These are phyloP conservation scores for Coelinius sp. DNA, from an alignment of 2,888 invertebrate species.

Conservation along the genomic window DNA sequence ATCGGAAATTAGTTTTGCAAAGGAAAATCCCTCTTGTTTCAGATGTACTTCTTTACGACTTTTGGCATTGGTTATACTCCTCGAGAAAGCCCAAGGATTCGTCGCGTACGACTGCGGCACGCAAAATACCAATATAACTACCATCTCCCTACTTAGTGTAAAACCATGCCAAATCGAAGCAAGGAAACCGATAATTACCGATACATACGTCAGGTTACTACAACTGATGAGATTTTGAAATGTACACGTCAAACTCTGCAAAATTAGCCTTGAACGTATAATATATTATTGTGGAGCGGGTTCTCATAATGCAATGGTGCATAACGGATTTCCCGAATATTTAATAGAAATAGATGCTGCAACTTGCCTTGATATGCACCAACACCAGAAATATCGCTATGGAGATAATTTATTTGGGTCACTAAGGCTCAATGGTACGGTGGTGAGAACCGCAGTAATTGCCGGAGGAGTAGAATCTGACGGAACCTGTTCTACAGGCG, in stretches of 20 bases:
- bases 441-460: background rate
- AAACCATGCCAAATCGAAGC: too few relatives aligned
- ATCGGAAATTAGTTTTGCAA: too few relatives aligned
- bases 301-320: background rate
- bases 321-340: background rate
- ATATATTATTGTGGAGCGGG: background rate
- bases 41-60: too few relatives aligned
- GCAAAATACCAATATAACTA: background rate
- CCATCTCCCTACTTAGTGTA: background rate
- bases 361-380: too few relatives aligned
- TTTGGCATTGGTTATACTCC: too few relatives aligned
- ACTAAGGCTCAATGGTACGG: background rate
- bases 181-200: too few relatives aligned
- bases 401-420: background rate
- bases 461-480: background rate
- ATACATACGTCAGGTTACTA: too few relatives aligned
- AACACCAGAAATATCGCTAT: background rate
- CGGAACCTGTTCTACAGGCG: background rate
- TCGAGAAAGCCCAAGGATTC: too few relatives aligned
- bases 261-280: too few relatives aligned
- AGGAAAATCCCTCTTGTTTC: too few relatives aligned
- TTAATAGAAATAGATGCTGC: background rate
- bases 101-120: background rate
- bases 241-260: background rate
- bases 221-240: too few relatives aligned